Conservation (phyloP, 2,888 invertebrate species). For the Pristionchus entomophagus region DNA sequence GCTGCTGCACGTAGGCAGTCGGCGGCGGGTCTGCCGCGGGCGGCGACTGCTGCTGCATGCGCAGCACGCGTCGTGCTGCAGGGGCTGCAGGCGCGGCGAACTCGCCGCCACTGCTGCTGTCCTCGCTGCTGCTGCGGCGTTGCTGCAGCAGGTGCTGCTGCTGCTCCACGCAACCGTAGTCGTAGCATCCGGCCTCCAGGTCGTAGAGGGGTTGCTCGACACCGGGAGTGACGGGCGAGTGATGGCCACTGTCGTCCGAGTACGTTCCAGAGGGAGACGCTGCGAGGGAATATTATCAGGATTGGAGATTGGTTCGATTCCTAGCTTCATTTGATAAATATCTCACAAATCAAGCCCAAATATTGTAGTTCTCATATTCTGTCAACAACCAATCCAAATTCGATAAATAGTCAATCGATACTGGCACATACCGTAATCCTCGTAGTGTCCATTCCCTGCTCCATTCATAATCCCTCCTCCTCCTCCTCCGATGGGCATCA, state of each 20-base stretch:
- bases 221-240: not conserved
- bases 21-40: not conserved
- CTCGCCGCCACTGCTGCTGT: not conserved
- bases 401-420: not conserved
- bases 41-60: not conserved
- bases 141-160: not conserved
- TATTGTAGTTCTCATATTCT: too few species aligned
- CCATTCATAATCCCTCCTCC: not conserved
- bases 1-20: not conserved
- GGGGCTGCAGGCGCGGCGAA: not conserved
- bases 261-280: conserved; percentile 7
- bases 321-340: too few species aligned
- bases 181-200: conserved; percentile 19
- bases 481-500: not conserved
- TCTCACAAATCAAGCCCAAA: too few species aligned
- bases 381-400: not conserved
- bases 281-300: not conserved
- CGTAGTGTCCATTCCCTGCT: not conserved
- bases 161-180: not conserved
- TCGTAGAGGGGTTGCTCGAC: not conserved
- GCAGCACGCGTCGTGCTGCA: not conserved
- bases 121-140: conserved; percentile 6
- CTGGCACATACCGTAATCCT: not conserved
- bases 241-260: conserved; percentile 40
- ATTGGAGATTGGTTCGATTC: not conserved